Base-by-base conservation (phyloP, 2,888 invertebrate species). In the Limnephilus lunatus region DNA sequence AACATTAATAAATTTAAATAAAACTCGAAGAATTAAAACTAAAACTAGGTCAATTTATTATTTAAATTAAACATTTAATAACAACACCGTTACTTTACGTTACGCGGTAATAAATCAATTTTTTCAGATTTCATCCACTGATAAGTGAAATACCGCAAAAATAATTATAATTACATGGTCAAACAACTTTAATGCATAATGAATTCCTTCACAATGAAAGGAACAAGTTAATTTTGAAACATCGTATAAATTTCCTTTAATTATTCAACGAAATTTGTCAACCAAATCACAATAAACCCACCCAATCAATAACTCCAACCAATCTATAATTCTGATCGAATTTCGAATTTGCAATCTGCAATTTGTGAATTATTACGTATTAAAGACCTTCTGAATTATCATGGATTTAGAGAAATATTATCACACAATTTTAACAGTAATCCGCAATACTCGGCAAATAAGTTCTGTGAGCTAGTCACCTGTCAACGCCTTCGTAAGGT, bases 271-370 rank as follows among this genome's bases (percentile, higher is more conserved):
- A 44, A 85, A 85, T 85, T 85, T 85, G 85, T 85, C 85, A 85
- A 85, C 44, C 39, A n/a, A 85, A 44, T 85, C 44, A 85, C 32
- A 85, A 85, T 39, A 85, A 85, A 39, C 85, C 85, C 85, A 85
- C 85, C n/a, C 30, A 85, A n/a, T 35, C 85, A 39, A 85, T 85
- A 85, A 85, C 15, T 85, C 44, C 25, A 7, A n/a, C 39, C 2
- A 44, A 85, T 85, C 39, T n/a, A n/a, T 44, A 85, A 44, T 85
- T n/a, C 44, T 25, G 39, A 85, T 85, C 85, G 35, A 39, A 39
- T 85, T 85, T 85, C 85, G 39, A 85, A 32, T 44, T 35, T 35
- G 44, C 85, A 85, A 44, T 85, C 85, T 85, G 44, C 83, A 25
- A 32, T 32, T 83, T 31, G 83, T 83, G 32, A 83, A 35, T 83